A percentile compares a stretch with the other conserved stretches of the same genome.
These are phyloP conservation scores for Parotia lawesii DNA, from an alignment of 2,113 vertebrate genomes.

Conservation along the genomic window DNA sequence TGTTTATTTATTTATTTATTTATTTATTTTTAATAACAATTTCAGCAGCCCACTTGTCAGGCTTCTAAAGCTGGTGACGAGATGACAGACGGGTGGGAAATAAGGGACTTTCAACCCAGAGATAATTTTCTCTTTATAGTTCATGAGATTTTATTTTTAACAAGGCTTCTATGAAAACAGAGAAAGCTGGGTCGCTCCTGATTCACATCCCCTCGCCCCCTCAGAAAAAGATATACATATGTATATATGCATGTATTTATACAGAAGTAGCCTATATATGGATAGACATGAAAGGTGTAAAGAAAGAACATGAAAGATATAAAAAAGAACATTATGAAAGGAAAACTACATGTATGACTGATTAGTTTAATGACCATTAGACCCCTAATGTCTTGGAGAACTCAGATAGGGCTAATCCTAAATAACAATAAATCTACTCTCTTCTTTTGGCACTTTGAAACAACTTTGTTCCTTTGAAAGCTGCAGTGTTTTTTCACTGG, in stretches of 20 bases:
- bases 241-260: background rate
- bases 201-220: fast-evolving
- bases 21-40: background rate
- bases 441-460: background rate
- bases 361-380: background rate
- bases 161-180: background rate
- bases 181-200: background rate
- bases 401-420: background rate
- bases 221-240: background rate
- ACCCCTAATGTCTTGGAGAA: background rate
- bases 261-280: background rate
- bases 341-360: background rate
- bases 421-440: background rate
- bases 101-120: background rate
- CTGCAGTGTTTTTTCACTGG: background rate
- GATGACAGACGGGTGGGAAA: background rate
- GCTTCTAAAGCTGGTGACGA: background rate
- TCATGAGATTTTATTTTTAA: background rate
- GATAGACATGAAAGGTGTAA: background rate
- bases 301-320: background rate
- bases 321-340: background rate
- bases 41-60: background rate
- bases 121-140: background rate
- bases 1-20: background rate
- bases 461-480: background rate